These are phyloP conservation scores for Tokudaia muenninki DNA, from an alignment of 2,797 vertebrate species.

Conservation along the genomic window DNA sequence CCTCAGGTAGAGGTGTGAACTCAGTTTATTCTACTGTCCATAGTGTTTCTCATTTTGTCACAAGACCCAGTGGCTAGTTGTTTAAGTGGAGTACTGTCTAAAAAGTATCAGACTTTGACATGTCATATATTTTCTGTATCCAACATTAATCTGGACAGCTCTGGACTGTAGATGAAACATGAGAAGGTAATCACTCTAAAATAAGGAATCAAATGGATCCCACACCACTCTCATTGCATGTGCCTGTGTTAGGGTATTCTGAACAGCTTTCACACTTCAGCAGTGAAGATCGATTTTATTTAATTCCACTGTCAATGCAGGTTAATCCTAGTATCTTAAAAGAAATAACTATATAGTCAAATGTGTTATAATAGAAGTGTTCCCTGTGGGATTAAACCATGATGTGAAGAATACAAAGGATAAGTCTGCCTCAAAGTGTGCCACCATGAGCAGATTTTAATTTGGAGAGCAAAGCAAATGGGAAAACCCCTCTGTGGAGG, in stretches of 20 bases:
- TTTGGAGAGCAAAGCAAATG: neutral
- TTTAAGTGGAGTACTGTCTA: neutral
- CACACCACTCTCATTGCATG: neutral
- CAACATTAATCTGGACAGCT: neutral
- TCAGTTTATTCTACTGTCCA: neutral
- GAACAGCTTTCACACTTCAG: neutral
- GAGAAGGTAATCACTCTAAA: neutral
- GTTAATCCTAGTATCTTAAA: neutral
- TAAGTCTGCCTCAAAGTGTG: neutral
- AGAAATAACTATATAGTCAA: neutral
- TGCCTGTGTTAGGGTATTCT: neutral
- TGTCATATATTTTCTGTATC: neutral
- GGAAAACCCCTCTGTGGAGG: neutral
- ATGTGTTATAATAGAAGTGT: neutral
- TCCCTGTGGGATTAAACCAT: neutral
- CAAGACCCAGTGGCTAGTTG: neutral
- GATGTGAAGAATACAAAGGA: neutral
- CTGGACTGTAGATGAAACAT: neutral
- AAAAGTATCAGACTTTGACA: conserved; percentile 7
- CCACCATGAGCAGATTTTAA: neutral
- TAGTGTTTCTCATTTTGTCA: neutral
- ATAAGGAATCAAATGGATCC: neutral
- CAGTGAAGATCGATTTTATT: neutral
- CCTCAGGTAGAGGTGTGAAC: neutral
- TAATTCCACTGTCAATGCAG: neutral